These are phyloP conservation scores for Verasper variegatus DNA, from an alignment of 2,113 vertebrate species.

Conservation along the genomic window DNA sequence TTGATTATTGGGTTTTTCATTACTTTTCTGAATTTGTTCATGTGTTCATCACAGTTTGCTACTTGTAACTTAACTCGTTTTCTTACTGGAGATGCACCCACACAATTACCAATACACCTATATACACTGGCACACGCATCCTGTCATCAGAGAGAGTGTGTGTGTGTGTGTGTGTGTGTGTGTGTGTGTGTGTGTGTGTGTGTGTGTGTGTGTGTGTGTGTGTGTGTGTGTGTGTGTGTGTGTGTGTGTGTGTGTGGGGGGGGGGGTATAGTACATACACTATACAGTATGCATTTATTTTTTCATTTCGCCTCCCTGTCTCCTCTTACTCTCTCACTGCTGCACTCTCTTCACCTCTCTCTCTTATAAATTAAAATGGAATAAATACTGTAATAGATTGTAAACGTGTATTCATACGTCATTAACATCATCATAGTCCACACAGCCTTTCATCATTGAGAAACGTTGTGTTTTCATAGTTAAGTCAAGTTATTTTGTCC, in stretches of 20 bases:
- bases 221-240: too few species aligned
- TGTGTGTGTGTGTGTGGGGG: too few species aligned
- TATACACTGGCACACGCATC: conserved; percentile 15
- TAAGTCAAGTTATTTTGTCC: background rate
- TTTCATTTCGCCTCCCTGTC: too few species aligned
- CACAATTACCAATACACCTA: conserved; percentile 43
- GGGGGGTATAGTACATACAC: too few species aligned
- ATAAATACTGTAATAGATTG: too few species aligned
- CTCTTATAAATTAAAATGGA: background rate
- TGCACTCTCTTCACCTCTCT: background rate
- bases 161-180: background rate
- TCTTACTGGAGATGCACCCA: conserved; percentile 45
- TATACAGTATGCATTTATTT: too few species aligned
- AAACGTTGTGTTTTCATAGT: background rate
- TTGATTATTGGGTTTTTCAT: background rate
- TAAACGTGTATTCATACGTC: too few species aligned
- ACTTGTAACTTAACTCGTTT: conserved; percentile 35
- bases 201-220: too few species aligned
- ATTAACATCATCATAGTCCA: background rate
- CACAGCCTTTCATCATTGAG: background rate
- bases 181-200: too few species aligned
- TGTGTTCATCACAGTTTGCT: conserved; percentile 32
- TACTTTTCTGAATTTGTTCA: conserved; percentile 16
- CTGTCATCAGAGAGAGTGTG: conserved; percentile 11
- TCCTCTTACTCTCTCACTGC: background rate